These are phyloP conservation scores for Telenomus remus DNA, from an alignment of 1,140 invertebrate genomes.

Conservation along the genomic window DNA sequence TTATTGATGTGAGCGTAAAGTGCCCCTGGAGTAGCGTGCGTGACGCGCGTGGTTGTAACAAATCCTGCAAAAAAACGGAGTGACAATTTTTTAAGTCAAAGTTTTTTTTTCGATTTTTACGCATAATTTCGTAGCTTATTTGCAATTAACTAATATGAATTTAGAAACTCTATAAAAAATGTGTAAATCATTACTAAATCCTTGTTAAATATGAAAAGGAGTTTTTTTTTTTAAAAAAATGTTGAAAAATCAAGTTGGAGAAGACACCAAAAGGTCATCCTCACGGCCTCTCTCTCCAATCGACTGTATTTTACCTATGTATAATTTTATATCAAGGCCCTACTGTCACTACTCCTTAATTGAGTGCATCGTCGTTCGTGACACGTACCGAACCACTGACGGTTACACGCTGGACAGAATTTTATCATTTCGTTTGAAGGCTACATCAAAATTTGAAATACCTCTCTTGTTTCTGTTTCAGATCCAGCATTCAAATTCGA, in stretches of 20 bases:
- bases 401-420: slow-evolving; percentile 30
- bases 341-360: slow-evolving; percentile 63
- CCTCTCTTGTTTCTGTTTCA: too few species aligned
- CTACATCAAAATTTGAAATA: neutral
- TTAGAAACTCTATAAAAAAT: too few species aligned
- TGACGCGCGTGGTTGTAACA: slow-evolving; percentile 85
- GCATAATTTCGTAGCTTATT: too few species aligned
- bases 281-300: slow-evolving; percentile 62
- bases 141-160: too few species aligned
- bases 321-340: slow-evolving; percentile 64
- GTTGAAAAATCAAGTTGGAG: too few species aligned
- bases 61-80: slow-evolving; percentile 73
- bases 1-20: slow-evolving; percentile 82
- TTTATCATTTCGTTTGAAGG: slow-evolving; percentile 14
- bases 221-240: too few species aligned
- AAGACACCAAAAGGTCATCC: slow-evolving; percentile 59
- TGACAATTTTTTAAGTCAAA: too few species aligned
- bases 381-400: slow-evolving; percentile 34
- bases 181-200: too few species aligned
- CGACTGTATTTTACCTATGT: slow-evolving; percentile 65
- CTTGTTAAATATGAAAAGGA: too few species aligned
- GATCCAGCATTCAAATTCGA: too few species aligned
- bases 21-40: slow-evolving; percentile 87
- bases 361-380: slow-evolving; percentile 57
- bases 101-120: too few species aligned